phyloP scores from a whole-genome alignment of 2,113 vertebrate species.

The Thalassarche chlororhynchos region DNA sequence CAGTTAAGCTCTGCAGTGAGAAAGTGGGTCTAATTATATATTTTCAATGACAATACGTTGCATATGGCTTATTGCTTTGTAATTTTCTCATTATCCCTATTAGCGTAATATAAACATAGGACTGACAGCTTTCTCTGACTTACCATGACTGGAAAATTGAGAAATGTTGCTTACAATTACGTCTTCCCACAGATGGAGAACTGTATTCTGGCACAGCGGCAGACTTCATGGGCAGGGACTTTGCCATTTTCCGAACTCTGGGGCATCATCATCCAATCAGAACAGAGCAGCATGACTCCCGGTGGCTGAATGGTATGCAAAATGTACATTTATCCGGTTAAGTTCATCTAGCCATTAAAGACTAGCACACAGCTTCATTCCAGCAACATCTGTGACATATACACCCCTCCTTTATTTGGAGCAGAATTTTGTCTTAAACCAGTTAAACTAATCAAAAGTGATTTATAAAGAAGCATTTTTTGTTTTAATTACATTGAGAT shows the following conservation, averaged over 20 bases:
- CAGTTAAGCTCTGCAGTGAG: neutral
- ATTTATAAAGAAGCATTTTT: conserved; percentile 29
- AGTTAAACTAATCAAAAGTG: conserved; percentile 1
- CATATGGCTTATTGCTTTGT: neutral
- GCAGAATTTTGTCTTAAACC: conserved; percentile 13
- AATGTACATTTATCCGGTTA: neutral
- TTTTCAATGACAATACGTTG: neutral
- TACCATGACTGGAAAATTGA: conserved; percentile 35
- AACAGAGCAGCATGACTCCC: conserved; percentile 96
- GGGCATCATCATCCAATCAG: conserved; percentile 96
- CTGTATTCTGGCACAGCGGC: conserved; percentile 96
- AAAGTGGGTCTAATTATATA: neutral
- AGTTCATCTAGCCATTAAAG: neutral
- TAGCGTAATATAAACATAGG: neutral
- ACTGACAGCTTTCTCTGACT: conserved; percentile 26
- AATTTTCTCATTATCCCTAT: conserved; percentile 1
- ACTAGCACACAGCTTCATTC: neutral
- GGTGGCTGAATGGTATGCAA: conserved; percentile 96
- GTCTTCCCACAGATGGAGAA: conserved; percentile 86
- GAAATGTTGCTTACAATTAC: conserved; percentile 18
- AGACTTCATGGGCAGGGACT: conserved; percentile 98
- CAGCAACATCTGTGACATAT: conserved; percentile 8
- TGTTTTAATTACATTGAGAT: conserved; percentile 25
- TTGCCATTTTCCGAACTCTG: conserved; percentile 96
- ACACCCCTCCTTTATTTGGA: neutral